Evolutionary conservation across 2,888 invertebrate species (phyloP), one percentile per base, ranked within the genome.

Genomic region (Dryomyza anilis): DNA sequence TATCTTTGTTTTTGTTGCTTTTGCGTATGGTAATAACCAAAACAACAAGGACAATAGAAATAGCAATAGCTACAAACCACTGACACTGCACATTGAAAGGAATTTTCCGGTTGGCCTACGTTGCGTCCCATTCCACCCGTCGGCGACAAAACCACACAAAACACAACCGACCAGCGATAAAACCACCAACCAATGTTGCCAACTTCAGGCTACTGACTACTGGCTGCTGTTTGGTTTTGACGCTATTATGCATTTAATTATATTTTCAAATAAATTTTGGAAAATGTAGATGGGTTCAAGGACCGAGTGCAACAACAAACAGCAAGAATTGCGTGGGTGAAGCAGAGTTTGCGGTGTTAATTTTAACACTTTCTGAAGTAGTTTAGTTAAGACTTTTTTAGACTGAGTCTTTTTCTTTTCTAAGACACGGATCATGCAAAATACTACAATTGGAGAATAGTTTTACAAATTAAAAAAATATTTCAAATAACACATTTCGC

Each of bases 161-260:
- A 53, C 61, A 53, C 61, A 27, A 53, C 53, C 61, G 53, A 21
- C 61, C 43, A 52, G 53, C n/a, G n/a, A n/a, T n/a, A n/a, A n/a
- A n/a, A n/a, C n/a, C n/a, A n/a, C n/a, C n/a, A n/a, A n/a, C n/a
- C n/a, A 52, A 53, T 53, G 43, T 43, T 43, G 61, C 53, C 43
- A 39, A 36, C 30, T 27, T 27, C n/a, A n/a, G 39, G 39, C n/a
- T 25, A 25, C 21, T 43, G 27, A 30, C n/a, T 43, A n/a, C 4
- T 25, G 16, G 43, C 25, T 29, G 21, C 19, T 33, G 48, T 48
- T 48, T 30, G 52, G 43, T 29, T 61, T 61, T 53, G 48, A 27
- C 43, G 43, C 61, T 30, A 61, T 61, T 61, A 64, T 64, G 64
- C 48, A 65, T 53, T 65, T 65, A 65, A 60, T 60, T 65, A 65